These are phyloP conservation scores for Phylloscopus whistleri DNA, from an alignment of 2,113 vertebrate genomes.

Conservation along the genomic window DNA sequence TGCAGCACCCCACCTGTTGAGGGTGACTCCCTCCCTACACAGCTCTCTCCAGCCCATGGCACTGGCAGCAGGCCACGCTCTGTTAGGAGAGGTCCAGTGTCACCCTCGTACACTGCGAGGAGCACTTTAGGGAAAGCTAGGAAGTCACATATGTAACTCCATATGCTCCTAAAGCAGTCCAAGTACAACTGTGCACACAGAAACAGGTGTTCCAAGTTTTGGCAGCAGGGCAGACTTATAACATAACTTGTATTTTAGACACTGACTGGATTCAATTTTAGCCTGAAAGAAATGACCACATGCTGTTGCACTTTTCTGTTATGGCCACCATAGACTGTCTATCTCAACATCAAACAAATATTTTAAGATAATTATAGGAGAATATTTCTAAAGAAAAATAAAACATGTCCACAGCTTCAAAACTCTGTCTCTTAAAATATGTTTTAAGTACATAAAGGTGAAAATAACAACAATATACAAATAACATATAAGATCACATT, in stretches of 20 bases:
- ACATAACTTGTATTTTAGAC: not conserved
- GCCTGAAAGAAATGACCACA: not conserved
- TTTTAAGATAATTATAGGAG: not conserved
- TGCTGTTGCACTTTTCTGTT: not conserved
- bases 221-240: not conserved
- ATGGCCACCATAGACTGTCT: not conserved
- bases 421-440: not conserved
- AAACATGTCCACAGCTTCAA: not conserved
- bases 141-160: not conserved
- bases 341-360: not conserved
- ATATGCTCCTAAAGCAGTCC: not conserved
- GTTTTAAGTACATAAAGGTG: not conserved
- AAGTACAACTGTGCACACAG: not conserved
- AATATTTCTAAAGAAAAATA: not conserved
- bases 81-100: not conserved
- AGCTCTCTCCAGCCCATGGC: not conserved
- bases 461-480: not conserved
- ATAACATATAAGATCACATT: not conserved
- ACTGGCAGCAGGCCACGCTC: not conserved
- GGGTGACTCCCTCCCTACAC: not conserved
- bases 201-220: constrained; percentile 25
- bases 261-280: not conserved
- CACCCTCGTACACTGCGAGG: not conserved
- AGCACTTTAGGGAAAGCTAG: not conserved
- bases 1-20: not conserved